Base-by-base conservation (phyloP, 2,888 invertebrate species). In the Macrosiphum euphorbiae region DNA sequence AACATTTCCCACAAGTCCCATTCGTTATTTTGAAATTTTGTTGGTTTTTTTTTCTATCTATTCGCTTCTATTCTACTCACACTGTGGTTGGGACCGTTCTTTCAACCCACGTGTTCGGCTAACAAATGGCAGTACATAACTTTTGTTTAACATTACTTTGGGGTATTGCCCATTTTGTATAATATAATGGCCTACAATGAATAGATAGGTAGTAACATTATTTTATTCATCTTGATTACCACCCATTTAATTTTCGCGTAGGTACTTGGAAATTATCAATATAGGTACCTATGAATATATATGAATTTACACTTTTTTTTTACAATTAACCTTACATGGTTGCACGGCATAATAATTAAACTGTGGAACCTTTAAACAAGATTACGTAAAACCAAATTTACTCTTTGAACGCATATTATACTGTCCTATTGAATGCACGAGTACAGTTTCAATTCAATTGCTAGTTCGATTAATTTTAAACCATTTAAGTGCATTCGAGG, bases 1-100 rank as follows among this genome's bases (percentile, higher is more conserved):
- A 78, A 89, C 61, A 0, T 44, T 89, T 89, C 89, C 89, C 89
- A 61, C 28, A 89, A 47, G 89, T 90, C 47, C 61, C 61, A 61
- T 90, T 61, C 61, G 20, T 90, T 90, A 67, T 61, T 61, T 28
- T n/a, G 20, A 78, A 78, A 78, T 35, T 35, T 78, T 8, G 20
- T 41, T 78, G 78, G 47, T 55, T 55, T 90, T 61, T 28, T 58
- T 47, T 89, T 61, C 16, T 13, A 1, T 13, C 61, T 47, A 67
- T 90, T 61, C 61, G n/a, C 47, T 87, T 52, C 8, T n/a, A 24
- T 87, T 50, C 50, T 50, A 52, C 20, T 8, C 24, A 16, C n/a
- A n/a, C 26, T 3, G 50, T 3, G 85, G 35, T 3, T 8, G 35
- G 2, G 2, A 35, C 78, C 8, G 3, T 78, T 78, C 20, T 78